Conservation (phyloP, 2,888 invertebrate genomes). For the Syrista parreyssii region DNA sequence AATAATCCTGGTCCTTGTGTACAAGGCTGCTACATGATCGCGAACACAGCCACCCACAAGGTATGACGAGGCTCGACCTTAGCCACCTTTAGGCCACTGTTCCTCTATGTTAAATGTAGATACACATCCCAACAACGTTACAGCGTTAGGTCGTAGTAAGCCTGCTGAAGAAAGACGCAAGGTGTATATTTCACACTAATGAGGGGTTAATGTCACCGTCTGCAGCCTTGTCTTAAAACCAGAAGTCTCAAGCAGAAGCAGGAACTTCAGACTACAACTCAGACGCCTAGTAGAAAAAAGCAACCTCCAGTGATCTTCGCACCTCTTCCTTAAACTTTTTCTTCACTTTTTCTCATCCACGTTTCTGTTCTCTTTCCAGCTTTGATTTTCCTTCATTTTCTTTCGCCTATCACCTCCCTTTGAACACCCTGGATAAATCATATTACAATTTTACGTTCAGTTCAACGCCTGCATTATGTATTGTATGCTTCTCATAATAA, state of each 20-base stretch:
- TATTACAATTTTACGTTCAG: background rate
- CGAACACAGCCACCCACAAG: conserved; percentile 18
- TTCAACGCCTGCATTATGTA: background rate
- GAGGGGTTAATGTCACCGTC: conserved; percentile 47
- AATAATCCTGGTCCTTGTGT: conserved; percentile 9
- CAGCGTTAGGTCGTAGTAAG: background rate
- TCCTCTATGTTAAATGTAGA: background rate
- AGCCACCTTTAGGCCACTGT: background rate
- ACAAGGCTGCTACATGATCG: conserved; percentile 11
- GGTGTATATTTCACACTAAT: conserved; percentile 35
- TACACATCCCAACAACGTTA: background rate
- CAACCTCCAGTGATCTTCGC: background rate
- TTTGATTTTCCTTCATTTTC: background rate
- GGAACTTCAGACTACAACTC: conserved; percentile 29
- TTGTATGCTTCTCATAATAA: background rate
- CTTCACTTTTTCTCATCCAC: background rate
- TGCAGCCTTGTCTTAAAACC: conserved; percentile 30
- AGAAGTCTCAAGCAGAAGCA: conserved; percentile 28
- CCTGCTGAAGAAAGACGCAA: background rate
- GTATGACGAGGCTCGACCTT: conserved; percentile 14
- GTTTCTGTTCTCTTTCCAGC: background rate
- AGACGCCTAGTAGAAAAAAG: background rate
- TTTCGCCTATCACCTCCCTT: background rate
- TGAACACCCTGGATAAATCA: background rate
- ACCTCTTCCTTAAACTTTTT: background rate